These are phyloP conservation scores for Leptinotarsa rubiginosa DNA, from an alignment of 2,888 invertebrate genomes.

Conservation along the genomic window DNA sequence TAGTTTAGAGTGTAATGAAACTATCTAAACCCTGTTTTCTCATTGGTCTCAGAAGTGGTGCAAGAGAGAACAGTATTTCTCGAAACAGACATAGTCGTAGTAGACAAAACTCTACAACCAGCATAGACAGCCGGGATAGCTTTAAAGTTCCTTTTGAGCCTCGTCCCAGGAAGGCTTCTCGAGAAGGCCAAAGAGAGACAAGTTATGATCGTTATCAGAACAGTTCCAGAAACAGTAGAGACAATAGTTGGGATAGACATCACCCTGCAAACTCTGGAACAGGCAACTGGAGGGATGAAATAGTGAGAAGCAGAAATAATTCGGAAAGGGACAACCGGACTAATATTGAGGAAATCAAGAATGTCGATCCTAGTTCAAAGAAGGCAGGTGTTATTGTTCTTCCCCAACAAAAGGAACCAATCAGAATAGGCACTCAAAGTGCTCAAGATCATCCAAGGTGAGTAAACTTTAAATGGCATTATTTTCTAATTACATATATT, in stretches of 20 bases:
- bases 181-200: constrained; percentile 56
- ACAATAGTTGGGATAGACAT: constrained; percentile 66
- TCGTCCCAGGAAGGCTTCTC: constrained; percentile 50
- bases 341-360: constrained; percentile 48
- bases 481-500: no score
- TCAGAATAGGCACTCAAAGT: constrained; percentile 16
- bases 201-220: constrained; percentile 60
- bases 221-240: constrained; percentile 62
- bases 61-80: constrained; percentile 55
- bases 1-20: not conserved
- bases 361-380: constrained; percentile 48
- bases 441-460: constrained; percentile 41
- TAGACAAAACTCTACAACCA: constrained; percentile 55
- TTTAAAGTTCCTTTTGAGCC: constrained; percentile 60
- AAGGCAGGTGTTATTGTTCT: constrained; percentile 63
- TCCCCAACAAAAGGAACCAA: constrained; percentile 53
- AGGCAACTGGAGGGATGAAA: constrained; percentile 57
- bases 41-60: constrained; percentile 52
- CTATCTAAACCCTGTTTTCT: not conserved
- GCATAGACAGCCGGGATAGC: constrained; percentile 54
- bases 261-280: constrained; percentile 46
- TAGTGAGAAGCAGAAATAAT: constrained; percentile 56
- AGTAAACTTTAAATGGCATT: not conserved
- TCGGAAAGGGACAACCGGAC: constrained; percentile 53
- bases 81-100: constrained; percentile 36